Conservation (phyloP, 1,140 invertebrate species). For the Drosophila lini region DNA sequence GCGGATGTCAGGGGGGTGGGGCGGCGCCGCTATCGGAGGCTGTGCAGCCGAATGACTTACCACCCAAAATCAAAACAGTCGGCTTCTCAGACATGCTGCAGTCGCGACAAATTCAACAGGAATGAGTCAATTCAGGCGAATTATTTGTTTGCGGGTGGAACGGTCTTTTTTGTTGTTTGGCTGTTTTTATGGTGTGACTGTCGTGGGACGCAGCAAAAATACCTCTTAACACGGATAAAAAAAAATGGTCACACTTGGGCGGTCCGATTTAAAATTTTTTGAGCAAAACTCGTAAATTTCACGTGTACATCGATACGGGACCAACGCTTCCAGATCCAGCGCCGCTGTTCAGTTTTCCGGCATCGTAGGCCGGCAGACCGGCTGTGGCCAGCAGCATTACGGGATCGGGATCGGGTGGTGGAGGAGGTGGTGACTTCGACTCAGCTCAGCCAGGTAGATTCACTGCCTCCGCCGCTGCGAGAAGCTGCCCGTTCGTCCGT, state of each 20-base stretch:
- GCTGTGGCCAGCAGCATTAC: conserved; percentile 71
- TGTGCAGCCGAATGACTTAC: conserved; percentile 54
- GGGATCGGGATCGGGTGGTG: conserved; percentile 14
- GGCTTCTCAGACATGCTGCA: conserved; percentile 82
- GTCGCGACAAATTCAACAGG: conserved; percentile 29
- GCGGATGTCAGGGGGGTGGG: conserved; percentile 1
- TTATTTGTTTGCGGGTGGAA: conserved; percentile 21
- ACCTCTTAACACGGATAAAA: not conserved
- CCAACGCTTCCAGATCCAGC: conserved; percentile 78
- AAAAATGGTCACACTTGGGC: not conserved
- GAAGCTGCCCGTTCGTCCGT: conserved; percentile 21
- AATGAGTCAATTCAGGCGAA: conserved; percentile 47
- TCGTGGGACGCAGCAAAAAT: not conserved
- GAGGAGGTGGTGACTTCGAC: conserved; percentile 5
- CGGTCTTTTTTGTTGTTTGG: conserved; percentile 40
- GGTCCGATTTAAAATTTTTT: not conserved
- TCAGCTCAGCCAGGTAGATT: conserved; percentile 23
- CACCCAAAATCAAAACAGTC: conserved; percentile 80
- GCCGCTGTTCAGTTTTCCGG: conserved; percentile 48
- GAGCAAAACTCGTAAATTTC: not conserved
- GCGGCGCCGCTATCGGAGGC: conserved; percentile 8
- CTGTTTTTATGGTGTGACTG: conserved; percentile 13
- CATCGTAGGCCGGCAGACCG: conserved; percentile 66
- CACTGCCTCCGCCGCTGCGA: conserved; percentile 44
- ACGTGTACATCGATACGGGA: conserved; percentile 18